Evolutionary conservation across 2,888 invertebrate species (phyloP), one percentile per base, ranked within the genome.

Genomic region (Athetis lepigone): DNA sequence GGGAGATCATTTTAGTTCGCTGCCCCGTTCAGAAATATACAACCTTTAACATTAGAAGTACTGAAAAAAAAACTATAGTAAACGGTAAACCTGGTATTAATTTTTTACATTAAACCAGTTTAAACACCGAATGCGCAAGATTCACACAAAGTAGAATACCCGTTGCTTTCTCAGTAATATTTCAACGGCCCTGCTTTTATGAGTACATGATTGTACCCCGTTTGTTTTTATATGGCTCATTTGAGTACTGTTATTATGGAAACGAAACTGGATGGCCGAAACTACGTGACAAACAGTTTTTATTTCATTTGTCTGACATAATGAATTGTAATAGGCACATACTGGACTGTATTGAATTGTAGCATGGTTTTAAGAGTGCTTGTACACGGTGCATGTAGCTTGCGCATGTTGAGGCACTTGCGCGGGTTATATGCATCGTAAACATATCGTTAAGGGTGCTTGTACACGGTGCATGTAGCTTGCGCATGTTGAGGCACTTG

Each of bases 161-260:
- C 63, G 63, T 67, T 70, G n/a, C n/a, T n/a, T 67, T 47, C 67
- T 54, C n/a, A 8, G 42, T 67, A 45, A 45, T 21, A 18, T 36
- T 36, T 33, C 7, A 40, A 36, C 36, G 39, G 39, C 46, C 46
- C 63, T 2, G 40, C 16, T 70, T 67, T 61, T 16, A 2, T 39
- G 29, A 2, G 1, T 46, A 29, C 62, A 8, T 52, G 40, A 23
- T 29, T 25, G 36, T 36, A 70, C 70, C 27, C 27, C 0, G 49
- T 69, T 68, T 25, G 52, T 0, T 70, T 70, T 16, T 47, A 54
- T 54, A 70, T 54, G 36, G 60, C 49, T 46, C 47, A 58, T 46
- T 67, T 16, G 47, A 18, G 36, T 42, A 47, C 62, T 36, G 67
- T 67, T 70, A 37, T 37, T 40, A 45, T 27, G 33, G 3, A 23